These are phyloP conservation scores for Sebastes glaucus DNA, from an alignment of 2,797 vertebrate genomes.

Conservation along the genomic window DNA sequence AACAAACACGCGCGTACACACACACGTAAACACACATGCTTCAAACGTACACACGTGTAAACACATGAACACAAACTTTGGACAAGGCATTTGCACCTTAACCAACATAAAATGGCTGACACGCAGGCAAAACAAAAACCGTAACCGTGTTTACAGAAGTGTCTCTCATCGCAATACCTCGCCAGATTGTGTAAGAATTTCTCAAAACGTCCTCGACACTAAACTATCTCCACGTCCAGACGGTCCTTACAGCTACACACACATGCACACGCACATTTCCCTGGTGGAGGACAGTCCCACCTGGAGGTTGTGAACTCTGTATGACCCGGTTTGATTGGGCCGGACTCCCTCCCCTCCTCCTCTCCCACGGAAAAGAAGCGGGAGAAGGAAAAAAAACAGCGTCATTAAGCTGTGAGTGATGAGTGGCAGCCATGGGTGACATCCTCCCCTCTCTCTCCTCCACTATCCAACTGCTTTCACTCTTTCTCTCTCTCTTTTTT, in stretches of 20 bases:
- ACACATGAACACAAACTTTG: conserved; percentile 35
- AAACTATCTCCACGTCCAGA: not conserved
- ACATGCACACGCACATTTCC: conserved; percentile 20
- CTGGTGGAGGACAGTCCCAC: conserved; percentile 83
- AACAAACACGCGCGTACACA: conserved; percentile 27
- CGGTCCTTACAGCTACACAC: not conserved
- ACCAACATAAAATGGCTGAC: conserved; percentile 1
- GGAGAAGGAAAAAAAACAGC: conserved; percentile 86
- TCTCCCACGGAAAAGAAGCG: conserved; percentile 79
- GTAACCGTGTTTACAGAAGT: conserved; percentile 20
- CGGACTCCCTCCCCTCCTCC: conserved; percentile 74
- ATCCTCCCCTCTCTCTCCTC: conserved; percentile 87
- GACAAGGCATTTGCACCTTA: conserved; percentile 38
- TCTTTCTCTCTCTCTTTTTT: conserved; percentile 24
- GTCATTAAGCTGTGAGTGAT: conserved; percentile 99
- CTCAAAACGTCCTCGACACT: not conserved
- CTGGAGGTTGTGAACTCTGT: conserved; percentile 98
- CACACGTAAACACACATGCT: conserved; percentile 35
- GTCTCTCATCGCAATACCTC: not conserved
- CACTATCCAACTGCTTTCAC: conserved; percentile 56
- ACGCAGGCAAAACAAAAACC: conserved; percentile 38
- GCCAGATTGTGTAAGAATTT: not conserved
- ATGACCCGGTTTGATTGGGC: conserved; percentile 95
- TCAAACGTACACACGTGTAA: conserved; percentile 28
- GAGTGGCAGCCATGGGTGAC: conserved; percentile 98